These are phyloP conservation scores for Neopelma chrysocephalum DNA, from an alignment of 2,797 vertebrate species.

Conservation along the genomic window DNA sequence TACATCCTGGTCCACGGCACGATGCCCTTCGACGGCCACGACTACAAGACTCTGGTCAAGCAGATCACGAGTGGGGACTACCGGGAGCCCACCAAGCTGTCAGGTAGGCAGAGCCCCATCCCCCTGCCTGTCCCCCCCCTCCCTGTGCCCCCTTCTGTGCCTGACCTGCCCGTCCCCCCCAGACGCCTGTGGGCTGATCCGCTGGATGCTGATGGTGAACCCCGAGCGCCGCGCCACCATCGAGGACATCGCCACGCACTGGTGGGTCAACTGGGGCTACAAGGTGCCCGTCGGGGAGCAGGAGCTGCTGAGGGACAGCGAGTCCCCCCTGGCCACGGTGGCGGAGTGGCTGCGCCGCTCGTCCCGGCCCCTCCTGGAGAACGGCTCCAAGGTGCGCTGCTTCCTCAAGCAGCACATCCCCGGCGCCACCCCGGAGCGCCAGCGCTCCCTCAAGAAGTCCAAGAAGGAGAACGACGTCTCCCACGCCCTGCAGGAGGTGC, in stretches of 20 bases:
- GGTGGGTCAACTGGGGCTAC: conserved; percentile 99
- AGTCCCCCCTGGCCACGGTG: conserved; percentile 79
- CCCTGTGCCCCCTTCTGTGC: fast-evolving
- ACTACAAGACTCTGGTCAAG: conserved; percentile 89
- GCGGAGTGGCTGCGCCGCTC: conserved; percentile 90
- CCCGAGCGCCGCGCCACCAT: conserved; percentile 91
- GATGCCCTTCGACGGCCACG: conserved; percentile 94
- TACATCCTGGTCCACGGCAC: conserved; percentile 93
- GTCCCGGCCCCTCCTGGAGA: conserved; percentile 91
- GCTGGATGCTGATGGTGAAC: conserved; percentile 98
- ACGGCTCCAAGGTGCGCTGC: conserved; percentile 90
- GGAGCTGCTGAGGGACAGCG: conserved; percentile 69
- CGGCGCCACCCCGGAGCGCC: conserved; percentile 77
- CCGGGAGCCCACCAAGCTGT: conserved; percentile 86
- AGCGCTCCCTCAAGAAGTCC: conserved; percentile 92
- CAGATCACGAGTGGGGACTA: conserved; percentile 94
- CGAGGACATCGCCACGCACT: conserved; percentile 92
- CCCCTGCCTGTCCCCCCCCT: fast-evolving
- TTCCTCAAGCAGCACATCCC: conserved; percentile 85
- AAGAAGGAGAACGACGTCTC: conserved; percentile 92
- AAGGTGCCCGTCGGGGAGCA: conserved; percentile 76
- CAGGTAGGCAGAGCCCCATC: conserved; percentile 75
- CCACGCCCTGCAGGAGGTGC: conserved; percentile 79
- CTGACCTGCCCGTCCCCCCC: conserved; percentile 24
- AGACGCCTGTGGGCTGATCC: conserved; percentile 98